phyloP scores from a whole-genome alignment of 2,797 vertebrate species.

The Lacerta agilis region DNA sequence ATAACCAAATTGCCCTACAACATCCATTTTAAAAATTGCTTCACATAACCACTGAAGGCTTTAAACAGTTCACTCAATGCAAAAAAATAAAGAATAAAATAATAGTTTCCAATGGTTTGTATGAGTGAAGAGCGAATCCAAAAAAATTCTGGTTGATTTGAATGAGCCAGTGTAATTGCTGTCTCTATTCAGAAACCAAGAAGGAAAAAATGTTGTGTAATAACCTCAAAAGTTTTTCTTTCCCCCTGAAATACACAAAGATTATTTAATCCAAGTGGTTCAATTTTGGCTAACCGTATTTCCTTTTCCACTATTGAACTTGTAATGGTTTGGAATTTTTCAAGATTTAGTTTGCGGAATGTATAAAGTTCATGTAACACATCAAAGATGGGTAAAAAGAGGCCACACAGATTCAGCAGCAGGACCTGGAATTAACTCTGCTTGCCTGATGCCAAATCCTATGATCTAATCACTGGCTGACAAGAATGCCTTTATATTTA shows the following conservation, averaged over 20 bases:
- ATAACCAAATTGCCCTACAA: not conserved
- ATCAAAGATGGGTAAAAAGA: not conserved
- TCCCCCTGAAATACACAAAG: slow-evolving; percentile 4
- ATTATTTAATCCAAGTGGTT: not conserved
- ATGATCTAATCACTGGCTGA: not conserved
- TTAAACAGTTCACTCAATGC: slow-evolving; percentile 17
- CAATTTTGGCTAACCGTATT: not conserved
- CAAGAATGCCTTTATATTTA: not conserved
- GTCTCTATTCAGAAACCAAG: slow-evolving; percentile 24
- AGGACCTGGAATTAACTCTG: slow-evolving; percentile 6
- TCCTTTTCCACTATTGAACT: not conserved
- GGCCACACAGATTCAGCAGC: not conserved
- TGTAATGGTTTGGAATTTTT: slow-evolving; percentile 2
- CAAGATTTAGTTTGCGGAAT: not conserved
- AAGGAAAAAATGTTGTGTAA: not conserved
- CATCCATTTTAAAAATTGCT: not conserved
- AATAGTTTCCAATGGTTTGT: slow-evolving; percentile 14
- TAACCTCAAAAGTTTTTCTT: slow-evolving; percentile 19
- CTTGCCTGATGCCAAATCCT: slow-evolving; percentile 20
- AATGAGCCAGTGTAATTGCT: slow-evolving; percentile 7
- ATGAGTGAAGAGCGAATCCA: not conserved
- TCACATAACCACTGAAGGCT: slow-evolving; percentile 9
- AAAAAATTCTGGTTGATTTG: slow-evolving; percentile 7
- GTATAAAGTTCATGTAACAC: not conserved
- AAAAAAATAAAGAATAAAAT: not conserved